These are phyloP conservation scores for Sebastes cheni DNA, from an alignment of 2,797 vertebrate species.

Conservation along the genomic window DNA sequence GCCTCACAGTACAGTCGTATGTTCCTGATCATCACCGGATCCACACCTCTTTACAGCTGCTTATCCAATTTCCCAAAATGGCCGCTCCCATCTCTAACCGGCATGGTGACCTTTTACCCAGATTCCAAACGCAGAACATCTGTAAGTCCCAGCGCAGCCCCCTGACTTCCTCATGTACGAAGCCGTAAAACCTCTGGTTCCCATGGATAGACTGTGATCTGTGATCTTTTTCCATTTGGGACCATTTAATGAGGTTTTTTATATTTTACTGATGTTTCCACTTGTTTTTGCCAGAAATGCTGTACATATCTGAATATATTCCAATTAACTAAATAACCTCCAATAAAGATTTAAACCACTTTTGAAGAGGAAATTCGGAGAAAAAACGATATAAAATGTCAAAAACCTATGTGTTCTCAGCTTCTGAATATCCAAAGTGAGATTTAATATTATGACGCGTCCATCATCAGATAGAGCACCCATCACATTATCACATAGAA, in stretches of 20 bases:
- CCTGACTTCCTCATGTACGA: constrained; percentile 27
- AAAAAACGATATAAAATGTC: background rate
- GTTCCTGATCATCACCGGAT: constrained; percentile 26
- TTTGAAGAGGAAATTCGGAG: background rate
- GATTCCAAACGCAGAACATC: constrained; percentile 80
- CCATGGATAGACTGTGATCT: constrained; percentile 35
- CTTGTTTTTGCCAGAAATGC: constrained; percentile 17
- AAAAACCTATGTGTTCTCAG: background rate
- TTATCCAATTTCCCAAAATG: constrained; percentile 69
- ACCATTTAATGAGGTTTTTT: constrained; percentile 25
- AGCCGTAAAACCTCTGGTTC: constrained; percentile 34
- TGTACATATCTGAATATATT: background rate
- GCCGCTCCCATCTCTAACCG: constrained; percentile 47
- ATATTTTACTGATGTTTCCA: background rate
- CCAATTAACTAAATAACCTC: background rate
- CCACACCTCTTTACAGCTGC: constrained; percentile 65
- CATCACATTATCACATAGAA: background rate
- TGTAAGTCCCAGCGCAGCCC: constrained; percentile 66
- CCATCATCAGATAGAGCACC: background rate
- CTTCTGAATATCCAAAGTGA: background rate
- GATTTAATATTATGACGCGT: background rate
- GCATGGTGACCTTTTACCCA: constrained; percentile 80
- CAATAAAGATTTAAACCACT: background rate
- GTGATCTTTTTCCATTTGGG: constrained; percentile 25
- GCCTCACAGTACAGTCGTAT: background rate